phyloP scores from a whole-genome alignment of 2,888 invertebrate genomes.

The Erebia epiphron region DNA sequence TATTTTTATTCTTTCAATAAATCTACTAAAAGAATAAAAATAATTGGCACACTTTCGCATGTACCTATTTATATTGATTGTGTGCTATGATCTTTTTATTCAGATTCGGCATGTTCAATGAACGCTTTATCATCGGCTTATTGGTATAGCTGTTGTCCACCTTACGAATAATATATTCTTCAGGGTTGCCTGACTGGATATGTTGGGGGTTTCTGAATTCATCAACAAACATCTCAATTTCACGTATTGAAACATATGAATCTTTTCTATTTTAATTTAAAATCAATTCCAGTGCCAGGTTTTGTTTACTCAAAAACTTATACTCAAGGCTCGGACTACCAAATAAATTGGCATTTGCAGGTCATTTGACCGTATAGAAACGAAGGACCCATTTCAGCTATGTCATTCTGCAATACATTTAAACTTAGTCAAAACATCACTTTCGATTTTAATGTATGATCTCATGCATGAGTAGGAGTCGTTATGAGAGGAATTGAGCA shows the following conservation, averaged over 20 bases:
- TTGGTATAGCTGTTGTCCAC: too few species aligned
- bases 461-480: slow-evolving; percentile 58
- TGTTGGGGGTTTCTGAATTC: too few species aligned
- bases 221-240: too few species aligned
- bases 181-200: too few species aligned
- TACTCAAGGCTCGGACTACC: neutral
- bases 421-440: slow-evolving; percentile 45
- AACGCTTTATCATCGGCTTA: too few species aligned
- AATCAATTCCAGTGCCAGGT: neutral
- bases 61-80: too few species aligned
- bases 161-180: too few species aligned
- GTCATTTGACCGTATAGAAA: slow-evolving; percentile 25
- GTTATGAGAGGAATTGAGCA: slow-evolving; percentile 38
- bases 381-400: slow-evolving; percentile 9
- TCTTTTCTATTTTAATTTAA: neutral
- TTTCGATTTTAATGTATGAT: slow-evolving; percentile 72
- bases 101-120: too few species aligned
- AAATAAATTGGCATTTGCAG: slow-evolving; percentile 14
- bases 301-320: neutral
- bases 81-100: too few species aligned
- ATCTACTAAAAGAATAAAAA: too few species aligned
- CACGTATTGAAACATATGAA: too few species aligned
- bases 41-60: too few species aligned
- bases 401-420: slow-evolving; percentile 25
- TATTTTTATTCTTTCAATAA: neutral